phyloP scores from a whole-genome alignment of 2,888 invertebrate species.

The Diplazon laetatorius region DNA sequence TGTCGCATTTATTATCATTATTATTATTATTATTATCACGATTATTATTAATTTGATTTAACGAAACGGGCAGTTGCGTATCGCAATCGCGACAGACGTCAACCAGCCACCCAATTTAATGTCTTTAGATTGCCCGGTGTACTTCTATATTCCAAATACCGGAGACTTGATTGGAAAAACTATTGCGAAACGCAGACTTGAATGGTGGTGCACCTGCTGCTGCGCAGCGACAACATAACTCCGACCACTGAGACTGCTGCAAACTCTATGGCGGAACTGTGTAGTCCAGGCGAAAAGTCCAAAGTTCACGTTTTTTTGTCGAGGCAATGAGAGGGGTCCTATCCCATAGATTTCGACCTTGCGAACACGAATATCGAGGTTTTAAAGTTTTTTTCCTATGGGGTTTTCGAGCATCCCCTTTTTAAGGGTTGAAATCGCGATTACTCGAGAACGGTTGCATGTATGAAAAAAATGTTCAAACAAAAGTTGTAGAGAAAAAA shows the following conservation, averaged over 20 bases:
- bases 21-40: too few species aligned
- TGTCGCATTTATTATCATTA: constrained; percentile 1
- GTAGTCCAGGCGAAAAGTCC: too few species aligned
- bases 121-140: not conserved
- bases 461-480: too few species aligned
- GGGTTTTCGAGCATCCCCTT: too few species aligned
- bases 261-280: constrained; percentile 14
- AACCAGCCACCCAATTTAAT: constrained; percentile 15
- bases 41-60: constrained; percentile 16
- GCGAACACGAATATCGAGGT: too few species aligned
- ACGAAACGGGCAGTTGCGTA: constrained; percentile 1
- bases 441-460: too few species aligned
- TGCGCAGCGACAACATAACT: constrained; percentile 1
- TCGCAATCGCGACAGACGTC: constrained; percentile 8
- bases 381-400: too few species aligned
- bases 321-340: too few species aligned
- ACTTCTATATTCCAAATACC: constrained; percentile 5
- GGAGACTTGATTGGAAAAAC: constrained; percentile 34
- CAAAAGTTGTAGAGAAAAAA: too few species aligned
- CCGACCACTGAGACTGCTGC: not conserved
- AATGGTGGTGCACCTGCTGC: constrained; percentile 43
- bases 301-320: too few species aligned
- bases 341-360: too few species aligned
- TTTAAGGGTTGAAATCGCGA: too few species aligned
- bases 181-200: constrained; percentile 39